Evolutionary conservation across 1,140 invertebrate genomes (phyloP).

Genomic region (Chelonus insularis): DNA sequence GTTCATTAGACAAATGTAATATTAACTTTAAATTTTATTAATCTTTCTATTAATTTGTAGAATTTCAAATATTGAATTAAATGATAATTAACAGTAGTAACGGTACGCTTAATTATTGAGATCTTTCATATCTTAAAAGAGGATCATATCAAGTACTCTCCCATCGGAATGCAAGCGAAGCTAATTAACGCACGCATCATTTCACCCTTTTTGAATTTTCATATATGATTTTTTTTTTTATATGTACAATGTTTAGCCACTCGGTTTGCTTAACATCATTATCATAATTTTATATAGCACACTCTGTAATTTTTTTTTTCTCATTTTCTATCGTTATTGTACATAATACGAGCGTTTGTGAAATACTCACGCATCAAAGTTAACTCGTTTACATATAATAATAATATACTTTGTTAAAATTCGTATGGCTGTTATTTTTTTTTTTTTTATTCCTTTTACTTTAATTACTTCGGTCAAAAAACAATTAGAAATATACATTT

Average conservation of each 20-base stretch:
- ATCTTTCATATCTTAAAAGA: not conserved
- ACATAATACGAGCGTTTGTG: conserved; percentile 13
- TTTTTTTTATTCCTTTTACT: conserved; percentile 6
- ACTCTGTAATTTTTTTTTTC: conserved; percentile 29
- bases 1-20: too few species aligned
- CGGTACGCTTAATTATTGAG: not conserved
- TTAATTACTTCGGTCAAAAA: too few species aligned
- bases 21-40: too few species aligned
- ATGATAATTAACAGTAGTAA: conserved; percentile 20
- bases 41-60: too few species aligned
- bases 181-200: conserved; percentile 33
- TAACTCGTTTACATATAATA: conserved; percentile 20
- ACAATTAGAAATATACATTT: too few species aligned
- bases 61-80: too few species aligned
- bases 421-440: too few species aligned
- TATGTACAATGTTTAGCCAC: conserved; percentile 30
- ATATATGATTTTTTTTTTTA: conserved; percentile 34
- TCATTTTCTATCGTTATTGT: not conserved
- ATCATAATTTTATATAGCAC: conserved; percentile 38
- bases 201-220: conserved; percentile 20
- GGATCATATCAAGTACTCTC: conserved; percentile 31
- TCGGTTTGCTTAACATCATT: conserved; percentile 5
- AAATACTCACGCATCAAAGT: conserved; percentile 4
- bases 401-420: too few species aligned
- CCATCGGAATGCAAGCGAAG: conserved; percentile 48